Conservation (phyloP, 1,140 invertebrate species). For the Riptortus pedestris region DNA sequence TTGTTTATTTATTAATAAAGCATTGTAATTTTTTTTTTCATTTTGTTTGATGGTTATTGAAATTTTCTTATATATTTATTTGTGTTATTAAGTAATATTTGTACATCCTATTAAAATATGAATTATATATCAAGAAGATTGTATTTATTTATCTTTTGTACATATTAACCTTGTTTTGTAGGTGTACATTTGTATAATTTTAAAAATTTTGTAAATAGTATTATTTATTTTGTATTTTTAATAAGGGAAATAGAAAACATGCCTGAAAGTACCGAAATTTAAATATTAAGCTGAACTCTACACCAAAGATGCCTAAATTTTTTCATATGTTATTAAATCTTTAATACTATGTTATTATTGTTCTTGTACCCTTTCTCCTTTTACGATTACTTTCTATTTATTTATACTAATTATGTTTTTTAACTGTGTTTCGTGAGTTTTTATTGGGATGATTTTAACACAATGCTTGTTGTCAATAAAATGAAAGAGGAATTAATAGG, state of each 20-base stretch:
- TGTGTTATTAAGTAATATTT: neutral
- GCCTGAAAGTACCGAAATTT: neutral
- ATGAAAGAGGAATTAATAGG: too few species aligned
- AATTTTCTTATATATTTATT: neutral
- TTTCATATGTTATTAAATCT: conserved; percentile 1
- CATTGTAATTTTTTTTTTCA: neutral
- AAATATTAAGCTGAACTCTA: neutral
- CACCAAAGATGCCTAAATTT: conserved; percentile 17
- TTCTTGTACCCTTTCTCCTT: too few species aligned
- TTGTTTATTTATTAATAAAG: neutral
- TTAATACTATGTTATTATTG: too few species aligned
- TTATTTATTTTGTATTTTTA: conserved; percentile 13
- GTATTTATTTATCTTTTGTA: neutral
- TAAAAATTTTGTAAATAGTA: neutral
- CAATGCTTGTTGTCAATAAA: too few species aligned
- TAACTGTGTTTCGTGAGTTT: too few species aligned
- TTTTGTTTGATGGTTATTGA: neutral
- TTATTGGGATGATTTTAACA: too few species aligned
- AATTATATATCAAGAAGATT: neutral
- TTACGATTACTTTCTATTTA: too few species aligned
- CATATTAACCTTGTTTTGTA: neutral
- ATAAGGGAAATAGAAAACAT: neutral
- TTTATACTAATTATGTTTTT: too few species aligned
- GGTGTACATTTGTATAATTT: conserved; percentile 17
- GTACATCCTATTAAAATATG: neutral